Evolutionary conservation across 2,797 vertebrate species (phyloP).

Genomic region (Phrynocephalus forsythii): DNA sequence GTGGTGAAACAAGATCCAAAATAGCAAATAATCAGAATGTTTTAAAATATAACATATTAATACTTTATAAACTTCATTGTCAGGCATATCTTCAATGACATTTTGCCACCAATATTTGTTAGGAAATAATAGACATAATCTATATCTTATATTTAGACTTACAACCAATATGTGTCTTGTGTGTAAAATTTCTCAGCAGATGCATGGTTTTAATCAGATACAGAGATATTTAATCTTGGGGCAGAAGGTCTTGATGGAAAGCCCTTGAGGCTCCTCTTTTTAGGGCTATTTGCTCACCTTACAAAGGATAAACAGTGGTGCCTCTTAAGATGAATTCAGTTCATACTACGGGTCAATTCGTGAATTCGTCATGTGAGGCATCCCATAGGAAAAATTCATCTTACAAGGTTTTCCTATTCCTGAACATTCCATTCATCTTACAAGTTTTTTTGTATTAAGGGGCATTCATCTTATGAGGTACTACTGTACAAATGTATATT

Average conservation of each 20-base stretch:
- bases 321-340: no score
- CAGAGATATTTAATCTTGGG: background rate
- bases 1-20: background rate
- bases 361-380: no score
- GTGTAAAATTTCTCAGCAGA: background rate
- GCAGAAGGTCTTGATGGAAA: background rate
- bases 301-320: no score
- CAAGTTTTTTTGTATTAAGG: no score
- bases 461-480: no score
- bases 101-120: background rate
- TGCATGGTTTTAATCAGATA: background rate
- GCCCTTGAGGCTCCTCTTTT: background rate
- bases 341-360: no score
- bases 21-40: background rate
- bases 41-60: background rate
- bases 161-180: background rate
- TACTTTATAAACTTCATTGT: no score
- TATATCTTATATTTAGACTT: background rate
- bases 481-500: no score
- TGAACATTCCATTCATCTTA: no score
- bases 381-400: no score
- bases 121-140: background rate
- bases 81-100: background rate
- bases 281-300: background rate
- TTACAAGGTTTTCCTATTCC: no score